A percentile compares a stretch with the other conserved stretches of the same genome.
phyloP scores from a whole-genome alignment of 2,888 invertebrate genomes.

The Muscina levida region DNA sequence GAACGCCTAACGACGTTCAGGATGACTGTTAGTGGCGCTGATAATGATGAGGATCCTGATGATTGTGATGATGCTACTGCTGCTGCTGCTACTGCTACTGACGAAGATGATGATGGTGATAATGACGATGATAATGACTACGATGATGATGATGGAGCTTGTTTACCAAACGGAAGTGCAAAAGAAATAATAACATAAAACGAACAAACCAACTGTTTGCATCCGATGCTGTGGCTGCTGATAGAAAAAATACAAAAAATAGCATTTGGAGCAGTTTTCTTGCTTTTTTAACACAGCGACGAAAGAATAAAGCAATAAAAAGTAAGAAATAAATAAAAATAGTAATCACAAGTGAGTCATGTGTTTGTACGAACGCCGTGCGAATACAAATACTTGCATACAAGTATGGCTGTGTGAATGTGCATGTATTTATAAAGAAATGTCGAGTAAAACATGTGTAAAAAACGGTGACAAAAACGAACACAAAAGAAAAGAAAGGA shows the following conservation, averaged over 20 bases:
- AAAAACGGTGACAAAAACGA: neutral
- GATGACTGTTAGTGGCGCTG: conserved; percentile 6
- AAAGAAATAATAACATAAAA: conserved; percentile 11
- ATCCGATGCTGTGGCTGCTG: neutral
- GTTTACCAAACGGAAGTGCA: neutral
- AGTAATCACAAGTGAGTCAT: too few species aligned
- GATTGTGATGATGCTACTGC: conserved; percentile 30
- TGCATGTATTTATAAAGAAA: neutral
- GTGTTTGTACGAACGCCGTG: neutral
- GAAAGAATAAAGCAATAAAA: neutral
- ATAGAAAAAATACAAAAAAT: neutral
- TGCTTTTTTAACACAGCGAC: neutral
- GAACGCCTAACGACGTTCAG: conserved; percentile 55
- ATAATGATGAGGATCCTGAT: conserved; percentile 26
- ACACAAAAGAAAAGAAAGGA: conserved; percentile 24
- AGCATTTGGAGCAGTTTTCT: neutral
- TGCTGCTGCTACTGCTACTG: too few species aligned
- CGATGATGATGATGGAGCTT: conserved; percentile 32
- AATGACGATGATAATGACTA: conserved; percentile 39
- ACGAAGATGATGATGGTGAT: conserved; percentile 37
- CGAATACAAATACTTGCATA: conserved; percentile 18
- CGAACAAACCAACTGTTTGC: neutral
- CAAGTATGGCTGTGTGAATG: neutral
- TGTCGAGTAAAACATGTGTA: conserved; percentile 55
- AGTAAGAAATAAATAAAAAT: conserved; percentile 56